phyloP scores from a whole-genome alignment of 2,113 vertebrate species.

The Oreocharis arfaki region DNA sequence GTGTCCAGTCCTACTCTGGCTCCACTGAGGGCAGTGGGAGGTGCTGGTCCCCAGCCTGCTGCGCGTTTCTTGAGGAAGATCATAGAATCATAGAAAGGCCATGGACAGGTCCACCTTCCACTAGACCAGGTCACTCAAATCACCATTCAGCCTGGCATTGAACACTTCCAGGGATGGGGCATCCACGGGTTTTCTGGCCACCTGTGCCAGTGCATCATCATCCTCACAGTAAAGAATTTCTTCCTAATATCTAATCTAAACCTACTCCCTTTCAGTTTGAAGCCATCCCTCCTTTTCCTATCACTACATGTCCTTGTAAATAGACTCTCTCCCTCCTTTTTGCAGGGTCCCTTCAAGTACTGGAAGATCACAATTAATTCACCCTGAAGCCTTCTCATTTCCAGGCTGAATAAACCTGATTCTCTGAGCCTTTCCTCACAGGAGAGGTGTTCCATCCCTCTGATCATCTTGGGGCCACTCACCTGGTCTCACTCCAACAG shows the following conservation, averaged over 20 bases:
- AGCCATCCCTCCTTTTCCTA: neutral
- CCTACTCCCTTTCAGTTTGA: neutral
- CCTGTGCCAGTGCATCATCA: neutral
- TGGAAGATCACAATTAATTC: neutral
- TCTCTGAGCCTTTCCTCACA: neutral
- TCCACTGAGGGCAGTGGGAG: neutral
- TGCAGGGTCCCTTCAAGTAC: neutral
- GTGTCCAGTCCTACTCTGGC: neutral
- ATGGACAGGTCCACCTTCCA: neutral
- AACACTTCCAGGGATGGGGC: neutral
- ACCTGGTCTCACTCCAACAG: neutral
- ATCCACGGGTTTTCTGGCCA: neutral
- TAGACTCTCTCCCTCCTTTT: neutral
- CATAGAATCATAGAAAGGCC: neutral
- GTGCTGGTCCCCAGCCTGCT: neutral
- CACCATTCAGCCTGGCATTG: neutral
- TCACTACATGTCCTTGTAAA: neutral
- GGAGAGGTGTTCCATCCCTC: neutral
- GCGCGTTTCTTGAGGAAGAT: neutral
- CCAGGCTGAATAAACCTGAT: neutral
- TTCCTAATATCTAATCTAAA: neutral
- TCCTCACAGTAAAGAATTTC: neutral
- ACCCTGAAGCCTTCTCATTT: neutral
- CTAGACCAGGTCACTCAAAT: neutral
- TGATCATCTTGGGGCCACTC: neutral